phyloP scores from a whole-genome alignment of 2,888 invertebrate genomes.

The Caenorhabditis panamensis region DNA sequence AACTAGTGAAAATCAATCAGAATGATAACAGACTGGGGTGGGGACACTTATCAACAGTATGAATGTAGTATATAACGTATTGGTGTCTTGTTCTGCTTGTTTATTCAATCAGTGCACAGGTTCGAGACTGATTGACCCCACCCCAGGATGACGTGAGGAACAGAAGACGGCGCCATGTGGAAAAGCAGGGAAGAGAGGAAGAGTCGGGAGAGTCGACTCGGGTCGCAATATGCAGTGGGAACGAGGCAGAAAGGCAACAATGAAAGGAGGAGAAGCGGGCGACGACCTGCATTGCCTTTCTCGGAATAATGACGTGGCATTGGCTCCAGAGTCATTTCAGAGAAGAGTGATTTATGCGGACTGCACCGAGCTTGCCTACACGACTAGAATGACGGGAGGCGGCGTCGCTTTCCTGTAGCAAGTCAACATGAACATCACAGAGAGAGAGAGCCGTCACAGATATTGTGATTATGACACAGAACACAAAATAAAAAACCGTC shows the following conservation, averaged over 20 bases:
- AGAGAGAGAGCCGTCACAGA: slow-evolving; percentile 5
- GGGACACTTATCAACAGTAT: slow-evolving; percentile 40
- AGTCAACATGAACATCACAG: background rate
- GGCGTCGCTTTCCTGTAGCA: slow-evolving; percentile 1
- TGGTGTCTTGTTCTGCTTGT: slow-evolving; percentile 8
- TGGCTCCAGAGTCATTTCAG: background rate
- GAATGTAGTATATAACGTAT: slow-evolving; percentile 3
- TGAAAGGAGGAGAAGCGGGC: too few relatives aligned
- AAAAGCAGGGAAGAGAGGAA: slow-evolving; percentile 5
- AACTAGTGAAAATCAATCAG: slow-evolving; percentile 20
- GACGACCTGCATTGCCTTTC: too few relatives aligned
- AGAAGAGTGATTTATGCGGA: background rate
- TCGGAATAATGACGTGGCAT: too few relatives aligned
- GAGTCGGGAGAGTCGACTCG: too few relatives aligned
- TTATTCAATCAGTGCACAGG: slow-evolving; percentile 4
- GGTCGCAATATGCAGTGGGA: too few relatives aligned
- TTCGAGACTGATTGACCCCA: slow-evolving; percentile 1
- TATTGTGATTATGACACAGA: slow-evolving; percentile 30
- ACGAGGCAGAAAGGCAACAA: slow-evolving; percentile 13
- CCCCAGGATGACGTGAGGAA: slow-evolving; percentile 5
- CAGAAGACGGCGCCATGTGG: slow-evolving; percentile 1
- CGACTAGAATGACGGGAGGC: background rate
- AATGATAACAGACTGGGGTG: slow-evolving; percentile 29
- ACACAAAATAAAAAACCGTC: slow-evolving; percentile 16
- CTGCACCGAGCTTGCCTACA: background rate